Conservation (phyloP, 2,113 vertebrate species). For the Salvelinus fontinalis region DNA sequence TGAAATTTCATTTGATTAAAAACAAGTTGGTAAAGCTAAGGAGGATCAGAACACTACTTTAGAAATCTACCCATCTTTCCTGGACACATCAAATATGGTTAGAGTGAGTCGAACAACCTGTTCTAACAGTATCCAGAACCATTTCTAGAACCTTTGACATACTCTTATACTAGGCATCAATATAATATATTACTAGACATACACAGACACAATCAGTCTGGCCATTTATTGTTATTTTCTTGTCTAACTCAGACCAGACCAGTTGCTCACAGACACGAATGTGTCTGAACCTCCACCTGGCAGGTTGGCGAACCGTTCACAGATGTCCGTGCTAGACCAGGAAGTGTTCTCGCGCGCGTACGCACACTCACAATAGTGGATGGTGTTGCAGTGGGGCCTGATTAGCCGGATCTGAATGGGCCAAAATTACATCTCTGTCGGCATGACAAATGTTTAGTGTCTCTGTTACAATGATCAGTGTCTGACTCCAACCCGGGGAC, state of each 20-base stretch:
- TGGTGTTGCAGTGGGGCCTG: background rate
- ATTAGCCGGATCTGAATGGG: background rate
- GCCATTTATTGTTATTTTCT: background rate
- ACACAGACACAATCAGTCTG: background rate
- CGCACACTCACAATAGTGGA: background rate
- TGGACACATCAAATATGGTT: background rate
- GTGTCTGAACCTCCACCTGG: conserved; percentile 19
- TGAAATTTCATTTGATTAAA: background rate
- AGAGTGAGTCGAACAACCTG: too few species aligned
- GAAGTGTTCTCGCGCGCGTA: background rate
- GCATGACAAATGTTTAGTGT: background rate
- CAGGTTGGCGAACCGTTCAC: conserved; percentile 6
- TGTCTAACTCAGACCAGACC: background rate
- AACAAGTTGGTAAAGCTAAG: background rate
- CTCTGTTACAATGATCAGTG: background rate
- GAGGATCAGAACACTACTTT: background rate
- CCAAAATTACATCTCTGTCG: background rate
- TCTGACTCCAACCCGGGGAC: background rate
- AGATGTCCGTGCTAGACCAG: conserved; percentile 17
- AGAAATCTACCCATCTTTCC: background rate
- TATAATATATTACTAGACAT: background rate
- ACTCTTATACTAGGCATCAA: background rate
- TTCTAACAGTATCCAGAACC: background rate
- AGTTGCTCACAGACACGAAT: conserved; percentile 1
- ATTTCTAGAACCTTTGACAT: background rate